Base-by-base conservation (phyloP, 2,888 invertebrate genomes). In the Drosophila anomalata region DNA sequence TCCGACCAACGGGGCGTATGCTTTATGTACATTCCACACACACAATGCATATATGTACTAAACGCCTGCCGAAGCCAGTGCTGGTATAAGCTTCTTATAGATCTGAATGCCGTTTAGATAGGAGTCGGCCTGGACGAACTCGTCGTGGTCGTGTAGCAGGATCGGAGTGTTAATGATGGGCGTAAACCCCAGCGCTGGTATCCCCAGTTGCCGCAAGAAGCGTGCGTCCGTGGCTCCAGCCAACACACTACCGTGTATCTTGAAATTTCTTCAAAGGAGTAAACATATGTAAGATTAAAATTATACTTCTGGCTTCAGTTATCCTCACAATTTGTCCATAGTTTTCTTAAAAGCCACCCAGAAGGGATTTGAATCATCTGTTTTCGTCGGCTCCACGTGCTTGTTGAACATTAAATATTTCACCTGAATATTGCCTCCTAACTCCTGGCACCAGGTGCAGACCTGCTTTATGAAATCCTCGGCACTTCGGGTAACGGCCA, bases 201-300 rank as follows among this genome's bases (percentile, higher is more conserved):
- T 94, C 8, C 97, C 97, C 22, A 42, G 92, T 93, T 93, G 91
- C 86, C 98, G 94, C 3, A 98, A 91, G 89, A 94, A 97, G 74
- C 97, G 94, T 87, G 96, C 96, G 89, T 99, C 98, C 0, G 98
- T 98, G 17, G 95, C 97, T 1, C 97, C 98, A 0, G 97, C 96
- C 39, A 31, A 42, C 12, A 58, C 42, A 2, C 42, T 8, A 22
- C 14, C 26, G 7, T 24, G 26, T 9, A 33, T 36, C 17, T 36
- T 52, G 6, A 46, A 31, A 7, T 69, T 77, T 0, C 76, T 81
- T 58, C 3, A 42, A 2, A 3, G 11, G 1, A 39, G 11, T 0
- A 26, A 17, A 3, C 12, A 1, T 17, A 5, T 3, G 6, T 36
- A 2, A 48, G 17, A 47, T 11, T 14, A 17, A 39, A 17, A 6